These are phyloP conservation scores for Macropis europaea DNA, from an alignment of 2,888 invertebrate species.

Conservation along the genomic window DNA sequence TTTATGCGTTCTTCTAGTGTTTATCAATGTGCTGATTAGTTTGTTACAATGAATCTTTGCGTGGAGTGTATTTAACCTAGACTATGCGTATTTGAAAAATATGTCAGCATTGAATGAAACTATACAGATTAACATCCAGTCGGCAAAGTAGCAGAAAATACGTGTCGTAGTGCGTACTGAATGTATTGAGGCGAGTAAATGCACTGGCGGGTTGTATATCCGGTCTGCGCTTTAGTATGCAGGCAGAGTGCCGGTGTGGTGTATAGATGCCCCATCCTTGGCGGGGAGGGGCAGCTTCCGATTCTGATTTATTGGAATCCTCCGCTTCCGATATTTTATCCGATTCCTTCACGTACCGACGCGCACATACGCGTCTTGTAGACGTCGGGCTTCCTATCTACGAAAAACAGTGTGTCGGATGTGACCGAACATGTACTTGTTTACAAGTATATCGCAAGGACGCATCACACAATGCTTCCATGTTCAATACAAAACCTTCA, in stretches of 20 bases:
- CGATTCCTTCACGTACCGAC: constrained; percentile 67
- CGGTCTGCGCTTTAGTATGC: constrained; percentile 78
- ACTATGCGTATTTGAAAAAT: constrained; percentile 37
- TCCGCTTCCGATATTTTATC: constrained; percentile 74
- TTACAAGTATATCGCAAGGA: constrained; percentile 26
- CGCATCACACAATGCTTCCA: constrained; percentile 16
- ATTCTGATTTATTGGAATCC: constrained; percentile 78
- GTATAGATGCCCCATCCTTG: constrained; percentile 67
- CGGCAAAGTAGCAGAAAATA: constrained; percentile 52
- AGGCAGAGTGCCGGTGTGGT: constrained; percentile 72
- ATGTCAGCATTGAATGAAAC: constrained; percentile 46
- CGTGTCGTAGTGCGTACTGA: constrained; percentile 54
- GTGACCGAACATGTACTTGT: constrained; percentile 17
- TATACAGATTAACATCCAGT: constrained; percentile 34
- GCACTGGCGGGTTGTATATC: constrained; percentile 75
- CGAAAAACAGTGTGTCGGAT: constrained; percentile 30
- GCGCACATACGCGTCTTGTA: constrained; percentile 41
- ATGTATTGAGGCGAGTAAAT: constrained; percentile 69
- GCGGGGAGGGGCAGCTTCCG: constrained; percentile 73
- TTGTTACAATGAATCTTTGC: no score
- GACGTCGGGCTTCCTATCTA: constrained; percentile 46
- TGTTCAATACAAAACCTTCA: neutral
- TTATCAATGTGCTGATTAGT: no score
- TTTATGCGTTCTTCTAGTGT: no score
- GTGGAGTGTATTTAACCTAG: neutral